Conservation (phyloP, 2,113 vertebrate genomes). For the Dermatemys mawii region DNA sequence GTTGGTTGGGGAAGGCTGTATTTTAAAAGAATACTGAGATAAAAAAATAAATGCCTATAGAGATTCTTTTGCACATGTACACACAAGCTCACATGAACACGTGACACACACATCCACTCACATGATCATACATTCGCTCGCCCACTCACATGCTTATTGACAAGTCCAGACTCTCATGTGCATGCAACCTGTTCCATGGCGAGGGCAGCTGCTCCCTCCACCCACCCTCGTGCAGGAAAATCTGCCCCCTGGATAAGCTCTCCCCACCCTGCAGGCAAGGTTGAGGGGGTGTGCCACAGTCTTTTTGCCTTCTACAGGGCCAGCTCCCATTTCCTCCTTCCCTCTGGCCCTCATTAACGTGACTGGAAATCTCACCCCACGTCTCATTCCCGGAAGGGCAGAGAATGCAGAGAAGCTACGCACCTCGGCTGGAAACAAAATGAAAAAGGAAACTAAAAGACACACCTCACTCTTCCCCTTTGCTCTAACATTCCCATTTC, state of each 20-base stretch:
- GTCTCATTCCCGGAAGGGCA: slow-evolving; percentile 10
- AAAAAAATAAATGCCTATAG: slow-evolving; percentile 5
- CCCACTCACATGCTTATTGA: slow-evolving; percentile 35
- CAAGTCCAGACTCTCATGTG: slow-evolving; percentile 33
- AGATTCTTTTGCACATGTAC: slow-evolving; percentile 60
- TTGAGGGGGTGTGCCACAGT: neutral
- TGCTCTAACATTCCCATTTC: slow-evolving; percentile 19
- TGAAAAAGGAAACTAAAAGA: neutral
- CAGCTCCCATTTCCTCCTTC: neutral
- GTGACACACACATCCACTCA: neutral
- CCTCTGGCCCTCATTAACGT: neutral
- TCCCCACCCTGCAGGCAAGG: slow-evolving; percentile 27
- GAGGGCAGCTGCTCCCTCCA: slow-evolving; percentile 40
- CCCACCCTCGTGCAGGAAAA: neutral
- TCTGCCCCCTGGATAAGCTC: slow-evolving; percentile 11
- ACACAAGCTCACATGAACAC: slow-evolving; percentile 52
- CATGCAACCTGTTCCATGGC: slow-evolving; percentile 20
- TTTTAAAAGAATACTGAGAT: slow-evolving; percentile 17
- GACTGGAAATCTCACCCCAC: neutral
- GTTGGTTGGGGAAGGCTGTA: neutral
- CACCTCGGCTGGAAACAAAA: slow-evolving; percentile 22
- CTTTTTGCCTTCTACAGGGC: neutral
- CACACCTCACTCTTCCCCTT: slow-evolving; percentile 36
- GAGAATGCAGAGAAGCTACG: neutral
- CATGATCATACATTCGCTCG: neutral